Evolutionary conservation across 1,140 invertebrate species (phyloP).

Genomic region (Archegozetes longisetosus): DNA sequence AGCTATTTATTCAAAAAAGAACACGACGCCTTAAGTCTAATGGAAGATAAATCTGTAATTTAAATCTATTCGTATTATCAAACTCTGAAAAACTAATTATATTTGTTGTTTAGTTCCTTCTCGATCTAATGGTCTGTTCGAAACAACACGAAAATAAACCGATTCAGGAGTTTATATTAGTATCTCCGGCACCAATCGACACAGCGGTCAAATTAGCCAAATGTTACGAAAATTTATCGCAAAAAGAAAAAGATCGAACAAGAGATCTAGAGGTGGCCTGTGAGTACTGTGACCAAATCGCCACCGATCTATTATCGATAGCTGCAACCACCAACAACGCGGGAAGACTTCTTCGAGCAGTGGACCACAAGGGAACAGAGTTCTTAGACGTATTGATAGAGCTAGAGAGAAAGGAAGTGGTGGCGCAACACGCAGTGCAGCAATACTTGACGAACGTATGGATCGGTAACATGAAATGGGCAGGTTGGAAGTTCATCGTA

Average conservation of each 20-base stretch:
- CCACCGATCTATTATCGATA: conserved; percentile 81
- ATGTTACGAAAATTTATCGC: conserved; percentile 52
- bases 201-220: conserved; percentile 93
- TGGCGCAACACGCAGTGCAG: conserved; percentile 33
- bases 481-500: conserved; percentile 79
- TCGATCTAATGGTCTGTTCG: conserved; percentile 95
- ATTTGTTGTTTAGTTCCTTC: conserved; percentile 59
- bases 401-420: conserved; percentile 77
- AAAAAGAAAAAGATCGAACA: conserved; percentile 83
- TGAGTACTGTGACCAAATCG: conserved; percentile 91
- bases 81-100: no score
- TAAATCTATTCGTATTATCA: no score
- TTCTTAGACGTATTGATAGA: conserved; percentile 96
- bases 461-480: conserved; percentile 88
- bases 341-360: conserved; percentile 72
- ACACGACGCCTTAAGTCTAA: conserved; percentile 85
- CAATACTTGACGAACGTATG: conserved; percentile 69
- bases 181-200: conserved; percentile 91
- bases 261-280: conserved; percentile 87
- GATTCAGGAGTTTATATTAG: conserved; percentile 87
- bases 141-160: conserved; percentile 91
- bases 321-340: conserved; percentile 85
- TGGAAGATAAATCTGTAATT: conserved; percentile 78
- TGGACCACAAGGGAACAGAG: conserved; percentile 75
- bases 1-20: conserved; percentile 93